Evolutionary conservation across 1,140 invertebrate species (phyloP), one percentile per base, ranked within the genome.

Genomic region (Theocolax elegans): DNA sequence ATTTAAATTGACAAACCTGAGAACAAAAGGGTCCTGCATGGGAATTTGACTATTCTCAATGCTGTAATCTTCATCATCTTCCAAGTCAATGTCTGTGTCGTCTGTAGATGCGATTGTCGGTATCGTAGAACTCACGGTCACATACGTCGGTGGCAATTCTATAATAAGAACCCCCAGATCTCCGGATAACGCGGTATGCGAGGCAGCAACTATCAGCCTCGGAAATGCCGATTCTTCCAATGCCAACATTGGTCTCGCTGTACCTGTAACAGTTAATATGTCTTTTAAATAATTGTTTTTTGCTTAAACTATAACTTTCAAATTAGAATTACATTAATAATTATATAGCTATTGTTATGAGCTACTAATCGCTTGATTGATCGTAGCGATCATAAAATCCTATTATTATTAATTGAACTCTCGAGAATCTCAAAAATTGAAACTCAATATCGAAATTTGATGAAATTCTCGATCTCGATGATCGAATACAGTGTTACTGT

Each of bases 101-200:
- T 74, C 71, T 31, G 72, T 62, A 67, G 63, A 62, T 1, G 66
- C n/a, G 46, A 74, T 69, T 62, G 21, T 72, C 68, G 44, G 38
- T 60, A 10, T 65, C 21, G 27, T 31, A 21, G 67, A 27, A 44
- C 42, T 46, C n/a, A 58, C 71, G 31, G 59, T 72, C n/a, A 40
- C 40, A 73, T 71, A 58, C 12, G 53, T 67, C 44, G 69, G 44
- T 23, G 75, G 72, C 54, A 80, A 75, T 44, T 81, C 79, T 29
- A 81, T 64, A 40, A 91, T 87, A 68, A 85, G 81, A 49, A 91
- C 86, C 59, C 87, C 87, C 19, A 92, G 85, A 74, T 91, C 90
- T 29, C 90, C 90, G 48, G 90, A 90, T 65, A 92, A 81, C 9
- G 90, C 90, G 12, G 89, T 89, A 68, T 90, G 89, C n/a, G 87